Base-by-base conservation (phyloP, 1,140 invertebrate genomes). In the Leucophenga varia region DNA sequence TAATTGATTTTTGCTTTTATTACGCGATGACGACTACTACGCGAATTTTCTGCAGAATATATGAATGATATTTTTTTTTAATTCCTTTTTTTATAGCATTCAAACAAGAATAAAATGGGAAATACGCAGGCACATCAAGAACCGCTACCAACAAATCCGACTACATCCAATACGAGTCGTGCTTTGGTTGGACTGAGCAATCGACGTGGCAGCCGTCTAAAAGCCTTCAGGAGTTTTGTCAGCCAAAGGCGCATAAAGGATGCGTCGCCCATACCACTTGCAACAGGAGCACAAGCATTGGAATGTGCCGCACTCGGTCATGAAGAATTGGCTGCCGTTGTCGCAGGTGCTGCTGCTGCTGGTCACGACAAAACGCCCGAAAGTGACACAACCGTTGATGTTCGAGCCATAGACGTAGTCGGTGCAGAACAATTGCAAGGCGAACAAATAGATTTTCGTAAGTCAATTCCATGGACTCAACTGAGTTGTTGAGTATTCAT, bases 361-460 rank as follows among this genome's bases (percentile, higher is more conserved):
- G n/a, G n/a, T n/a, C n/a, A n/a, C n/a, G n/a, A n/a, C n/a, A n/a
- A n/a, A n/a, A n/a, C n/a, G n/a, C n/a, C n/a, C n/a, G n/a, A n/a
- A n/a, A n/a, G n/a, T n/a, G n/a, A n/a, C n/a, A n/a, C n/a, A n/a
- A n/a, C n/a, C n/a, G n/a, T n/a, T n/a, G n/a, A n/a, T n/a, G n/a
- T n/a, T n/a, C n/a, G n/a, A n/a, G n/a, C n/a, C n/a, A n/a, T n/a
- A n/a, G n/a, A n/a, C n/a, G n/a, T n/a, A n/a, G n/a, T n/a, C n/a
- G n/a, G n/a, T n/a, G n/a, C 22, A 38, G 56, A 58, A 57, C 68
- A 71, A 64, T 64, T 71, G 60, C 47, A 72, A 57, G 58, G 43
- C 49, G 63, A 71, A 55, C 63, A 59, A 71, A 68, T 71, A 55
- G 68, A 72, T 71, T 71, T 71, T 59, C 68, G 68, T 72, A 71